Base-by-base conservation (phyloP, 2,888 invertebrate species). In the Aromia moschata region DNA sequence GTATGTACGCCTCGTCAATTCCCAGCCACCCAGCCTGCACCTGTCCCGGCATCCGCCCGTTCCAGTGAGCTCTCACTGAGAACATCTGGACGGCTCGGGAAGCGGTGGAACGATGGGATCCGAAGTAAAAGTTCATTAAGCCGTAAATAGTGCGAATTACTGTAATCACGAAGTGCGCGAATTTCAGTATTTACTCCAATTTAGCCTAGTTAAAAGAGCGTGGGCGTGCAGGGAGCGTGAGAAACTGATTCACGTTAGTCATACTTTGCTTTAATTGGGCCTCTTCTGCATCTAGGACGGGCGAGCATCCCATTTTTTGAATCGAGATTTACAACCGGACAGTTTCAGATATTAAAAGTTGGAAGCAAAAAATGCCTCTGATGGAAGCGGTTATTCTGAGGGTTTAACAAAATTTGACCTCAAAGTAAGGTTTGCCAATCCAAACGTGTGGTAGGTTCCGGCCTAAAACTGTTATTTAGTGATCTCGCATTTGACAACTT, bases 121-220 rank as follows among this genome's bases (percentile, higher is more conserved):
- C 31, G 41, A 38, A 47, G 56, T 41, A 56, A 47, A 43, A 56
- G 49, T 47, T 56, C 46, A 56, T 56, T 37, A 56, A 30, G 46
- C 47, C 20, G 46, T 25, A 36, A 41, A 56, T 41, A 43, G 46
- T 55, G 47, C 56, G 18, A 56, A 56, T 56, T 56, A 56, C 46
- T 56, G 25, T 56, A 56, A 56, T 56, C 56, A 40, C 56, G 49
- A 49, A 56, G 38, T 56, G 56, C 56, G 56, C 41, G 46, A 56
- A 56, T 56, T 56, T 56, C 36, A 43, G 47, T 43, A 43, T 56
- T 47, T 56, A 36, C 47, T 41, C 41, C 56, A 56, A 56, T 56
- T 56, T 47, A 56, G 49, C 25, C 17, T 40, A 56, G 41, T 56
- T 56, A 49, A 56, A 43, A 40, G 47, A 56, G 47, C 49, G 56